These are phyloP conservation scores for Synanthedon formicaeformis DNA, from an alignment of 2,888 invertebrate genomes.

Conservation along the genomic window DNA sequence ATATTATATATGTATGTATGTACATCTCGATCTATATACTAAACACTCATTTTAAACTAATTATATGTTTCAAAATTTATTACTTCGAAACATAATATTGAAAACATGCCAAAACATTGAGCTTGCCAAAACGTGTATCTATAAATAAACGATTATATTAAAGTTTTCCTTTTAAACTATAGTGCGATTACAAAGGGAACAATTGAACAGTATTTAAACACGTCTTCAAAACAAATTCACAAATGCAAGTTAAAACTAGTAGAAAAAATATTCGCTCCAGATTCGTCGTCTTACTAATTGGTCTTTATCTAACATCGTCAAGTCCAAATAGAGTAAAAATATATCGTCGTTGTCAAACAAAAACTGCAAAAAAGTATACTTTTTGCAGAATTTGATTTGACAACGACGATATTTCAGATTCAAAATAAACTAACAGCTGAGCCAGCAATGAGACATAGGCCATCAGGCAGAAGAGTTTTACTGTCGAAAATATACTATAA, in stretches of 20 bases:
- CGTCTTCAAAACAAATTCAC: conserved; percentile 7
- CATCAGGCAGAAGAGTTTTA: no score
- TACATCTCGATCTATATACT: background rate
- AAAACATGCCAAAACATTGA: conserved; percentile 1
- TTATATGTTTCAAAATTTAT: background rate
- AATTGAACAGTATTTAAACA: conserved; percentile 1
- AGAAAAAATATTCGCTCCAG: conserved; percentile 14
- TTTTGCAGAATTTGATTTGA: no score
- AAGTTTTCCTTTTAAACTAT: conserved; percentile 4
- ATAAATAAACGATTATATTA: conserved; percentile 15
- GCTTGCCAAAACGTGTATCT: conserved; percentile 28
- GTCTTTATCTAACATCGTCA: no score
- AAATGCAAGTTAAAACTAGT: conserved; percentile 10
- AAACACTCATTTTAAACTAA: background rate
- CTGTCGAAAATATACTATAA: no score
- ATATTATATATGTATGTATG: background rate
- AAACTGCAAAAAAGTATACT: no score
- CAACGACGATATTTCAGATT: no score
- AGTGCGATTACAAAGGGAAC: conserved; percentile 1
- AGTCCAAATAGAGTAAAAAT: no score
- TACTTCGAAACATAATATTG: background rate
- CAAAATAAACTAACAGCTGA: no score
- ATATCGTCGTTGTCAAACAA: no score
- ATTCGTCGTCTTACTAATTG: no score
- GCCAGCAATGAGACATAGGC: no score